Base-by-base conservation (phyloP, 2,113 vertebrate species). In the Cololabis saira region DNA sequence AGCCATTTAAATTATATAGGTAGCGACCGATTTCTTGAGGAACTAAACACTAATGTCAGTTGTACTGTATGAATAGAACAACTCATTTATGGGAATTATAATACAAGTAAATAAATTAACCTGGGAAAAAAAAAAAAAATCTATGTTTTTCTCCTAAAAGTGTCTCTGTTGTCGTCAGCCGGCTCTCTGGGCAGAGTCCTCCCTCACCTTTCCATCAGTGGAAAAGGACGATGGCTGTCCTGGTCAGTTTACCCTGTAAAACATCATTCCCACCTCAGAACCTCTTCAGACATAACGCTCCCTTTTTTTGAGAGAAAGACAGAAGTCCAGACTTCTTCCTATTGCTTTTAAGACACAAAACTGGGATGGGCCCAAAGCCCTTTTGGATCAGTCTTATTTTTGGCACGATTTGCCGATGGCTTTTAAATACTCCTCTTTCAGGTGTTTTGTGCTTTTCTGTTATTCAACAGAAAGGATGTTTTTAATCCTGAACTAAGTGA, bases 61-160 rank as follows among this genome's bases (percentile, higher is more conserved):
- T 91, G 74, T 86, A 91, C 88, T 90, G 83, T 88, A 91, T 84
- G 85, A 83, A 90, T 75, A 88, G 76, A 91, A 84, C 85, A 90
- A 90, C 81, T 84, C 82, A 90, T 90, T 89, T 82, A 91, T 84
- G 87, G 82, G 87, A 88, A 80, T 81, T 90, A 88, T 90, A 85
- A 91, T 92, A 93, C 88, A 92, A 92, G 89, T 69, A 91, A 93
- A 93, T 93, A 94, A 93, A 93, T 93, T 81, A 92, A 86, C 66
- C 66, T 37, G 54, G 62, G 51, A 66, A 37, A 59, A 62, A 15
- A 43, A 14, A 37, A n/a, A n/a, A n/a, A n/a, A n/a, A n/a, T n/a
- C n/a, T n/a, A 56, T 21, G 48, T 59, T 58, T 67, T 72, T 44
- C 41, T 67, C 59, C 59, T 44, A 62, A 48, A 78, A 82, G 75